Evolutionary conservation across 2,797 vertebrate genomes (phyloP), one percentile per base, ranked within the genome.

Genomic region (Dryobates pubescens): DNA sequence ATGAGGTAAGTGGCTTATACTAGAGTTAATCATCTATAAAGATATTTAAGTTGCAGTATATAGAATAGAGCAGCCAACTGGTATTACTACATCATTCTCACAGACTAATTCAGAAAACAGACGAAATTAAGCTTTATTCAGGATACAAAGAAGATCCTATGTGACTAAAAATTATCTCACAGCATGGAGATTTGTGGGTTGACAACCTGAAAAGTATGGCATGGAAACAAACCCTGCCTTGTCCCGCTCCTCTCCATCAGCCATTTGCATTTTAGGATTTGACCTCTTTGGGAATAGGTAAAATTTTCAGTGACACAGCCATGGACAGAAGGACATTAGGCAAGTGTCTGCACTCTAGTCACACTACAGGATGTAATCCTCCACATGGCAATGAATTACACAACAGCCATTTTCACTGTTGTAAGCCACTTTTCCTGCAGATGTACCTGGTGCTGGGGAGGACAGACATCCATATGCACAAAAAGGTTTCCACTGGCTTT

Each of bases 301-400:
- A 79, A 86, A 84, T 45, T 30, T 17, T 26, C 38, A 41, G 51
- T 5, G 36, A 34, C 26, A 8, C 7, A 27, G 6, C 32, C 57
- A 19, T 6, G 3, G 20, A 30, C 17, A 57, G 23, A 4, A 78
- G 26, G n/a, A 65, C 0, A 0, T 15, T 6, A 19, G 22, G 30
- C 3, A 12, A 78, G 22, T 7, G 19, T 10, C 24, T 45, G 32
- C 45, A 34, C 29, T 34, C 63, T 41, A 19, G 54, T n/a, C 27
- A 10, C 22, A 30, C 56, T 38, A 12, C 13, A 68, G 36, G 36
- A n/a, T 62, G 23, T 26, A 47, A 17, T 47, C 24, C 32, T 90
- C 19, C 70, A 32, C 47, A 16, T 1, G 14, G 18, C 32, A 56
- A 78, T 56, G 72, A 74, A 54, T 63, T 72, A 54, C 29, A 58